Conservation (phyloP, 2,888 invertebrate species). For the Anagyrus pseudococci region DNA sequence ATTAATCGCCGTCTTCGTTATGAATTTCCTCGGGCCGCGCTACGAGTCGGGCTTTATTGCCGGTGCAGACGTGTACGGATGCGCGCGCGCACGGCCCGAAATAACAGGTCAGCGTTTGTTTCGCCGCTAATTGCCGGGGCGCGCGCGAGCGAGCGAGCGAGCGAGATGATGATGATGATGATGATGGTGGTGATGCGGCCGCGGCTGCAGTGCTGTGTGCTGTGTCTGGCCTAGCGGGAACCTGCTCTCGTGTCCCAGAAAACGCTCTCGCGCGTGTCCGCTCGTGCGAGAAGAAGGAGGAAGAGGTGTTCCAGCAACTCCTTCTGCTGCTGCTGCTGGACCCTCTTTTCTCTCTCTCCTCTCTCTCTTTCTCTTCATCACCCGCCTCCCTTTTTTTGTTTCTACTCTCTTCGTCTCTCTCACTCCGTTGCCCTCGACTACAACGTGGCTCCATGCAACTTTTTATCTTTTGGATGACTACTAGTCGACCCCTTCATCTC, state of each 20-base stretch:
- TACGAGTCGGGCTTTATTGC: constrained; percentile 19
- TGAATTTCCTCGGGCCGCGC: constrained; percentile 32
- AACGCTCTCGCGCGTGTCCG: constrained; percentile 29
- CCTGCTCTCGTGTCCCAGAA: constrained; percentile 48
- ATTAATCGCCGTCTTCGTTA: constrained; percentile 38
- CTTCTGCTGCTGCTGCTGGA: not conserved
- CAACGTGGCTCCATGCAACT: too few species aligned
- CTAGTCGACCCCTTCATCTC: too few species aligned
- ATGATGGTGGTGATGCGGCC: too few species aligned
- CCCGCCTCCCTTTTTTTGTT: too few species aligned
- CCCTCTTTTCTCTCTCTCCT: constrained; percentile 2
- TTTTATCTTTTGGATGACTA: too few species aligned
- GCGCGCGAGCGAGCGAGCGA: not conserved
- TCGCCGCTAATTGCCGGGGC: constrained; percentile 51
- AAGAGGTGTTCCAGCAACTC: not conserved
- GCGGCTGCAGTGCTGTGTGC: not conserved
- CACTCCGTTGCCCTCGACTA: constrained; percentile 1
- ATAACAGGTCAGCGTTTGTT: constrained; percentile 54
- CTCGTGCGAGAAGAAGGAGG: not conserved
- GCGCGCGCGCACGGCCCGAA: constrained; percentile 42
- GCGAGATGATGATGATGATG: not conserved
- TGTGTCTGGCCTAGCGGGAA: constrained; percentile 54
- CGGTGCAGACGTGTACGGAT: constrained; percentile 17
- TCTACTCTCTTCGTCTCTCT: too few species aligned
- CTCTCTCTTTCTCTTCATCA: constrained; percentile 13